A percentile compares a stretch with the other conserved stretches of the same genome.
These are phyloP conservation scores for Erynnis tages DNA, from an alignment of 2,888 invertebrate genomes.

Conservation along the genomic window DNA sequence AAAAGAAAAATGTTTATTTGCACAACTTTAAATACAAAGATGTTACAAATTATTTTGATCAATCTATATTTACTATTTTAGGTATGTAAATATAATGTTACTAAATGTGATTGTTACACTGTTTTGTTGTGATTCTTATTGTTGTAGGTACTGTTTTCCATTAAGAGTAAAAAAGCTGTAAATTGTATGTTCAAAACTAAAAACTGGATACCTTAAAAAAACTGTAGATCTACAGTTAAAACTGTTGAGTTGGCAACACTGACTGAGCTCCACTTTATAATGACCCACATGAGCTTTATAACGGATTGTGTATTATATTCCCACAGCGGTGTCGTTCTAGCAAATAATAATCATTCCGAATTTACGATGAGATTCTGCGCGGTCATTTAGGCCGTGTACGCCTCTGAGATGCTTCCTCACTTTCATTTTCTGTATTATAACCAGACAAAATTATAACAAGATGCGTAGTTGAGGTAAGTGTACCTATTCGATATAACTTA, in stretches of 20 bases:
- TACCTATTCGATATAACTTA: no score
- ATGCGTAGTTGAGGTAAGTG: no score
- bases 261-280: not conserved
- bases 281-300: slow-evolving; percentile 12
- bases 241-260: no score
- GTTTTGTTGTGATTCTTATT: not conserved
- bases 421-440: slow-evolving; percentile 9
- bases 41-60: no score
- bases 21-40: no score
- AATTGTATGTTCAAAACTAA: no score
- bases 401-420: not conserved
- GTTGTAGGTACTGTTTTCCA: not conserved
- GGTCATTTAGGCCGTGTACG: not conserved
- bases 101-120: no score
- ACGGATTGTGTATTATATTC: slow-evolving; percentile 5
- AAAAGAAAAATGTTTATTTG: no score
- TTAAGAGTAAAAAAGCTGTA: not conserved
- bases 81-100: no score
- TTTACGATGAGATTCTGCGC: not conserved
- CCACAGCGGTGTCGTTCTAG: not conserved
- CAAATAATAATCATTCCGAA: not conserved
- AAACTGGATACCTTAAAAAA: no score
- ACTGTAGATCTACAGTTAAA: no score
- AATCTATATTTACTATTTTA: no score
- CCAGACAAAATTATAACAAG: not conserved